These are phyloP conservation scores for Mustela lutreola DNA, from an alignment of 2,113 vertebrate species.

Conservation along the genomic window DNA sequence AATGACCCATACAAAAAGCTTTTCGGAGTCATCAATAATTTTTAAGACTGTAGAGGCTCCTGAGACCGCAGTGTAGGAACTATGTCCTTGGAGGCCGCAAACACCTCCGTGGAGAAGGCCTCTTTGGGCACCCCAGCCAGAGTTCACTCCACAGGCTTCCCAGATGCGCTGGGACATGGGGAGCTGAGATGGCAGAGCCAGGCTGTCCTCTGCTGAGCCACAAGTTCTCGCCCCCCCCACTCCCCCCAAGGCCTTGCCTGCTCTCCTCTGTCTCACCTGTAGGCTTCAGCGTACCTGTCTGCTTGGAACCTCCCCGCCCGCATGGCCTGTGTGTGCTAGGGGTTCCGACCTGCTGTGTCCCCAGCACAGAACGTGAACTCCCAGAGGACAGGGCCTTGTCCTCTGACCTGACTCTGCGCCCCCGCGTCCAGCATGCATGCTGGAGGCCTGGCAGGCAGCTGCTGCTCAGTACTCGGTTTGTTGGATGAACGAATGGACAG, in stretches of 20 bases:
- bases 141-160: neutral
- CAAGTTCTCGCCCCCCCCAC: neutral
- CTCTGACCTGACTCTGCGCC: neutral
- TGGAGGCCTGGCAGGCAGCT: neutral
- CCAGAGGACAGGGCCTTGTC: neutral
- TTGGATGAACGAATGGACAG: neutral
- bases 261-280: fast-evolving
- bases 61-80: fast-evolving
- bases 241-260: fast-evolving
- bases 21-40: neutral
- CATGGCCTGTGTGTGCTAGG: too few relatives aligned
- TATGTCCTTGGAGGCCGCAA: fast-evolving
- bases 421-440: neutral
- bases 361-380: neutral
- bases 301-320: too few relatives aligned
- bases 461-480: neutral
- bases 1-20: neutral
- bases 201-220: neutral
- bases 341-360: neutral
- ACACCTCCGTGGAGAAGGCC: fast-evolving
- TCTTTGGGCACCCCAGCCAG: fast-evolving
- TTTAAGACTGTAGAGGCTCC: neutral
- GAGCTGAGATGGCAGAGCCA: neutral
- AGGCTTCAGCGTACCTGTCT: fast-evolving
- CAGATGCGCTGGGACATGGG: fast-evolving